These are phyloP conservation scores for Coracias cyanogaster DNA, from an alignment of 2,797 vertebrate genomes.

Conservation along the genomic window DNA sequence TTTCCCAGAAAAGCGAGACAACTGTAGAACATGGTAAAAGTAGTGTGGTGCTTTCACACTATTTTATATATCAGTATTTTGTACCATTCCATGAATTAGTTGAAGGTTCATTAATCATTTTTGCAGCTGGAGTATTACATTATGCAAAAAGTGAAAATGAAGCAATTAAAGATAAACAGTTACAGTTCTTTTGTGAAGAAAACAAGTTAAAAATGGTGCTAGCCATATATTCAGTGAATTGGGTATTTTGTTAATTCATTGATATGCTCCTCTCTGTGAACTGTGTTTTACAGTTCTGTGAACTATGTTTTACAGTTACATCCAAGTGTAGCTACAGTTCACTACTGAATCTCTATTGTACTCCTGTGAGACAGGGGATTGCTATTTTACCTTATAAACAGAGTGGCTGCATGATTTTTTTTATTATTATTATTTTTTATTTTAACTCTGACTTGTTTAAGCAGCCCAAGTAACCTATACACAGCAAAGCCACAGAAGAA, in stretches of 20 bases:
- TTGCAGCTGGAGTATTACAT: constrained; percentile 72
- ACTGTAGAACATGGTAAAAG: not conserved
- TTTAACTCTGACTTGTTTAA: not conserved
- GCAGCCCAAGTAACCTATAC: not conserved
- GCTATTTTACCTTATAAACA: not conserved
- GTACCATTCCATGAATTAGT: constrained; percentile 50
- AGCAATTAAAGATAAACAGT: constrained; percentile 68
- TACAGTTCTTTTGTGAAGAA: constrained; percentile 61
- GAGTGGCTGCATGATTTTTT: not conserved
- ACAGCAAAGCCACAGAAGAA: not conserved
- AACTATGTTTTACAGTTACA: not conserved
- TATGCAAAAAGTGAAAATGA: constrained; percentile 71
- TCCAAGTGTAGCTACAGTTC: not conserved
- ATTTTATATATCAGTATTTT: constrained; percentile 53
- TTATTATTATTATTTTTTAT: not conserved
- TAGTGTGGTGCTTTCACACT: constrained; percentile 16
- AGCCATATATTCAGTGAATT: constrained; percentile 42
- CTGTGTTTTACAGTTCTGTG: not conserved
- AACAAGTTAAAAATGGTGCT: constrained; percentile 55
- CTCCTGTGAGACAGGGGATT: not conserved
- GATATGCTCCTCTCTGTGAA: not conserved
- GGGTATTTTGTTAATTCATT: not conserved
- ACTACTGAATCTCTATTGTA: not conserved
- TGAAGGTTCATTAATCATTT: constrained; percentile 74
- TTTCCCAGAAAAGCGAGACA: constrained; percentile 32